Percentiles rank a stretch among this genome's conserved stretches.
Evolutionary conservation across 2,113 vertebrate species (phyloP).

Genomic region (Pyrgilauda ruficollis): DNA sequence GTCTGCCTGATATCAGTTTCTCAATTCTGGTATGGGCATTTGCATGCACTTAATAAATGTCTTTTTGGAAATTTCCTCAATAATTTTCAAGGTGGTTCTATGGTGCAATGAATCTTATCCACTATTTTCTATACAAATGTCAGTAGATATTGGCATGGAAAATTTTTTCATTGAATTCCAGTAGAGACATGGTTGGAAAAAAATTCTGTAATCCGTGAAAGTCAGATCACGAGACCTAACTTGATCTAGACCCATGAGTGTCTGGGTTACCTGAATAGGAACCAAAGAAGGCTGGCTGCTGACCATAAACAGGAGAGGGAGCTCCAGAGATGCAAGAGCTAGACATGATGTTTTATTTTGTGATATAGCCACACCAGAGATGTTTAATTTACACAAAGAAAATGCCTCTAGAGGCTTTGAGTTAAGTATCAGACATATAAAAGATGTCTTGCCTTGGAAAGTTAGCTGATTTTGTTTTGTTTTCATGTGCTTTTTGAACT

Average conservation of each 20-base stretch:
- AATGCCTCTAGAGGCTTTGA: neutral
- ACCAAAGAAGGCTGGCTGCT: neutral
- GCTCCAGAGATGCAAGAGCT: slow-evolving; percentile 47
- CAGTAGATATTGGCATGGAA: neutral
- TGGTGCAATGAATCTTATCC: neutral
- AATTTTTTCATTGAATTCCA: neutral
- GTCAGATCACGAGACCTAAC: neutral
- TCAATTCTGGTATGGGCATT: neutral
- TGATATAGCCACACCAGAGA: neutral
- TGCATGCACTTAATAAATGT: neutral
- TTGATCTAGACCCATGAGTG: neutral
- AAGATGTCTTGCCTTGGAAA: neutral
- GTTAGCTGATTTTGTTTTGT: slow-evolving; percentile 11
- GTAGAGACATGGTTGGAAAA: neutral
- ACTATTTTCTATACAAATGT: neutral
- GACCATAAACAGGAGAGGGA: slow-evolving; percentile 39
- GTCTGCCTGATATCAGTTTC: neutral
- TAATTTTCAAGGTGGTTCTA: neutral
- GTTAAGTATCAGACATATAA: slow-evolving; percentile 22
- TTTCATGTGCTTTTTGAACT: slow-evolving; percentile 23
- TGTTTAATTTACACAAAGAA: slow-evolving; percentile 14
- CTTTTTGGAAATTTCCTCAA: neutral
- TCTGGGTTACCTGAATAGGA: neutral
- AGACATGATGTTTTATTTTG: neutral
- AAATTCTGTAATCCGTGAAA: neutral